Evolutionary conservation across 2,888 invertebrate genomes (phyloP), one percentile per base, ranked within the genome.

Genomic region (Oxytorus armatus): DNA sequence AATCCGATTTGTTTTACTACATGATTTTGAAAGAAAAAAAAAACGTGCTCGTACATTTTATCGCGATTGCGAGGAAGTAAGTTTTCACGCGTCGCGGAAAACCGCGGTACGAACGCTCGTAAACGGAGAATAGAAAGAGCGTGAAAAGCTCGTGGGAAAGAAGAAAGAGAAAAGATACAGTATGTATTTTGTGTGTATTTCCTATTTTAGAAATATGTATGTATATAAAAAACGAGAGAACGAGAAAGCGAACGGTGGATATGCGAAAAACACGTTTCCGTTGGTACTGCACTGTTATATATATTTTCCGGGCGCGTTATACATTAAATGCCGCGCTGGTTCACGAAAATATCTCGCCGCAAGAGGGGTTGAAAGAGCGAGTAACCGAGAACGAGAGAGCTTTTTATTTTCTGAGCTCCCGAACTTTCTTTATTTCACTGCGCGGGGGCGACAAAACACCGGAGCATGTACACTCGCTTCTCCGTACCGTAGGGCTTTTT

Each of bases 351-450:
- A 36, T 49, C 49, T 55, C 36, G 39, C 7, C 25, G 36, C 8
- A 61, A 59, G 47, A 29, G 57, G 65, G 44, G 57, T 14, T 61
- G n/a, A 36, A 14, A 53, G 59, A 23, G 73, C 21, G 36, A 29
- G 49, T n/a, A 57, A 69, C 16, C 69, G 44, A 66, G 61, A 68
- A 42, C 8, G 55, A 29, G 61, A 53, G 29, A 33, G 57, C 70
- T 74, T 79, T 79, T 79, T 79, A 63, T 79, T 79, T 74, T 66
- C 65, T 59, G 51, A 79, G 29, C 65, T 44, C 57, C 75, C 75
- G 53, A 79, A 79, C 75, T 79, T 79, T 75, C 79, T 75, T 75
- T 75, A 79, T 79, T 74, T 42, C 55, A 55, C 25, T 18, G 55
- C 68, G 49, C 63, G 51, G 0, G 66, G 29, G 57, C 51, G 75